Base-by-base conservation (phyloP, 37 sponge, comb jelly and placozoan genomes). In the Amphimedon queenslandica region DNA sequence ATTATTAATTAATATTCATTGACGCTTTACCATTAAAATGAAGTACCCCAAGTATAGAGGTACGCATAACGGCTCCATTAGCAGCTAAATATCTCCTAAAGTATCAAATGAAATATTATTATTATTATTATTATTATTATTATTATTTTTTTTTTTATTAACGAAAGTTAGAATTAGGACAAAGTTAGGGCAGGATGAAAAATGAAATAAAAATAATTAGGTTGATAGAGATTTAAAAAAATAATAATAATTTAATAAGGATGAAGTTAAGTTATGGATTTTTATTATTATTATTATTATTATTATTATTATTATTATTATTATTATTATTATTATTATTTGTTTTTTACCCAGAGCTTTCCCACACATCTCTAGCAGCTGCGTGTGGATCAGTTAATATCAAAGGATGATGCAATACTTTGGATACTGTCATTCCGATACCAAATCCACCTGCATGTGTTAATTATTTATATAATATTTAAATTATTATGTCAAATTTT, bases 41-140 rank as follows among this genome's bases (percentile, higher is more conserved):
- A 33, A 88, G 42, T 10, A 76, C 68, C 42, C 96, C 96, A 29
- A 91, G 79, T 24, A 95, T 74, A 25, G 87, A 72, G 3, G 96
- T 95, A 42, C 96, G 68, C 92, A 90, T 95, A 30, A 91, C 73
- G n/a, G 92, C 96, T 24, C 92, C 96, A 76, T 95, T 95, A 4
- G 96, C 86, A 65, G 96, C 96, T 32, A 91, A 71, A 55, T 84
- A 87, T 1, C 79, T 38, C n/a, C 90, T 93, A 60, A 6, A 31
- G 38, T 5, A 58, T 57, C 8, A 60, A n/a, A 60, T n/a, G 21
- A 47, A 47, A 18, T 47, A 18, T 18, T 47, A 47, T 18, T 47
- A 47, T 18, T 47, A 47, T 18, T 47, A 47, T 47, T 47, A 47
- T 18, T 13, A 47, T 47, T 18, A 13, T 18, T 47, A 47, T 47